Evolutionary conservation across 2,797 vertebrate species (phyloP).

Genomic region (Poeciliopsis gracilis): DNA sequence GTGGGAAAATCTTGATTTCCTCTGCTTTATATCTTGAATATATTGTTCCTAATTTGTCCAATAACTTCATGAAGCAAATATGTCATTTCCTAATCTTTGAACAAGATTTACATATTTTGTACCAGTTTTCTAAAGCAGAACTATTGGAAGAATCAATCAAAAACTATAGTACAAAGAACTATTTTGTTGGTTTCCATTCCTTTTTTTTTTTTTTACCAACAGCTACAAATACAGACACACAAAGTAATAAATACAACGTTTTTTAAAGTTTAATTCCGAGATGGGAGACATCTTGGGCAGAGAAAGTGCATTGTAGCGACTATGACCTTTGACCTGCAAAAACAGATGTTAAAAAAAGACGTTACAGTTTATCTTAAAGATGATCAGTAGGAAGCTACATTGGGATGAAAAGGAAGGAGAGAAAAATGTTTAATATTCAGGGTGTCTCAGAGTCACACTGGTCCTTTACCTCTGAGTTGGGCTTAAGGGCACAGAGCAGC

Average conservation of each 20-base stretch:
- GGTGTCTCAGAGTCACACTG: conserved; percentile 45
- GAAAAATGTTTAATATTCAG: conserved; percentile 9
- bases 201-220: conserved; percentile 19
- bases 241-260: conserved; percentile 48
- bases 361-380: conserved; percentile 41
- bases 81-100: neutral
- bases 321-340: conserved; percentile 76
- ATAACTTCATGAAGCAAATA: conserved; percentile 18
- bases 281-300: conserved; percentile 59
- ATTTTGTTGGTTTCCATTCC: conserved; percentile 28
- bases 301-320: conserved; percentile 68
- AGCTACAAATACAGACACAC: conserved; percentile 37
- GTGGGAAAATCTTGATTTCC: conserved; percentile 53
- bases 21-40: neutral
- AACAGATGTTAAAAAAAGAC: conserved; percentile 53
- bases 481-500: conserved; percentile 62
- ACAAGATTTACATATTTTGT: neutral
- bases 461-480: conserved; percentile 76
- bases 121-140: conserved; percentile 3
- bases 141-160: conserved; percentile 23
- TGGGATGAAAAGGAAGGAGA: conserved; percentile 1
- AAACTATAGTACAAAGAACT: conserved; percentile 43
- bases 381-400: conserved; percentile 15
- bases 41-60: conserved; percentile 11
- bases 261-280: conserved; percentile 72